Evolutionary conservation across 1,140 invertebrate genomes (phyloP).

Genomic region (Halictus rubicundus): DNA sequence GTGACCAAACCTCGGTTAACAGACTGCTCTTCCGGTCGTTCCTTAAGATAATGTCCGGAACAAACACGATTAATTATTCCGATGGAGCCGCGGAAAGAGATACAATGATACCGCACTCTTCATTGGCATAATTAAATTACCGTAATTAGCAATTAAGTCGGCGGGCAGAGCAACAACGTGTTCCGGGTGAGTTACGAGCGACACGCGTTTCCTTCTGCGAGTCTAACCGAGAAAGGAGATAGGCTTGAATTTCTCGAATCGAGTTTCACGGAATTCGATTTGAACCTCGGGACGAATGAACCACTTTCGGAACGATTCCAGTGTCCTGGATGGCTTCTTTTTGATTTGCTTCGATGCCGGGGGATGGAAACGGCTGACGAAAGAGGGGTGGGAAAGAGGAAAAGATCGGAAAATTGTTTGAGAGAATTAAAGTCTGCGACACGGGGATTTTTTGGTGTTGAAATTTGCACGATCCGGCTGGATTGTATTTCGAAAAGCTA

Average conservation of each 20-base stretch:
- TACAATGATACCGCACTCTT: not conserved
- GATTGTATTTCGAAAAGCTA: too few relatives aligned
- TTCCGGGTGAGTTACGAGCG: not conserved
- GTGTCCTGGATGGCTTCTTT: not conserved
- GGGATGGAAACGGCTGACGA: not conserved
- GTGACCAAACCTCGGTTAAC: not conserved
- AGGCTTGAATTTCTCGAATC: not conserved
- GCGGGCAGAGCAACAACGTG: not conserved
- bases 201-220: not conserved
- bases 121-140: not conserved
- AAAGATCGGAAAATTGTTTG: not conserved
- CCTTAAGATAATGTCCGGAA: not conserved
- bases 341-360: not conserved
- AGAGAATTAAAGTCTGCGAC: too few relatives aligned
- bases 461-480: too few relatives aligned
- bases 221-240: not conserved
- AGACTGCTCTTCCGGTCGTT: not conserved
- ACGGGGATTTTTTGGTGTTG: too few relatives aligned
- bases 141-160: slow-evolving; percentile 1
- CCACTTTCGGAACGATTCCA: not conserved
- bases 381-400: not conserved
- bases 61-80: not conserved
- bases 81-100: not conserved
- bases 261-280: not conserved
- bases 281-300: not conserved